phyloP scores from a whole-genome alignment of 2,888 invertebrate genomes.

The Colostygia pectinataria region DNA sequence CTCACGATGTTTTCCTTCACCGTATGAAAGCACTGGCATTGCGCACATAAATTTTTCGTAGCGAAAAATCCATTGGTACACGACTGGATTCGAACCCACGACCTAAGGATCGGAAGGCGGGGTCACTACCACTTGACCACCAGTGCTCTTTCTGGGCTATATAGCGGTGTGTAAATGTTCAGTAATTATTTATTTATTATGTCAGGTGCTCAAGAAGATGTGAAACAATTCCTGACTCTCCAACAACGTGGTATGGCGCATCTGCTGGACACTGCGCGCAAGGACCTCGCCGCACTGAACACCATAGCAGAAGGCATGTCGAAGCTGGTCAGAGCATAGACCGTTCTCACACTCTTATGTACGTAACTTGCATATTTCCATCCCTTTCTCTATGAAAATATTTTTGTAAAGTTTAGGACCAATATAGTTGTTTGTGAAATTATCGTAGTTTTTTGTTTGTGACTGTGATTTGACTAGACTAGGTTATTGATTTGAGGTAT shows the following conservation, averaged over 20 bases:
- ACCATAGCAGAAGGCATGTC: slow-evolving; percentile 91
- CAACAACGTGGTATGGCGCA: slow-evolving; percentile 96
- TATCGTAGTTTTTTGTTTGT: slow-evolving; percentile 2
- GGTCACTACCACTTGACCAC: too few species aligned
- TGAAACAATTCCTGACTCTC: slow-evolving; percentile 90
- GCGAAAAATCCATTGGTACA: too few species aligned
- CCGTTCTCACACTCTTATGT: slow-evolving; percentile 7
- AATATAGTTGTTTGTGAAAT: slow-evolving; percentile 7
- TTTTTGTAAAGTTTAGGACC: slow-evolving; percentile 12
- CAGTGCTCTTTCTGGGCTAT: too few species aligned
- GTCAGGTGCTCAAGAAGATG: slow-evolving; percentile 85
- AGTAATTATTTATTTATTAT: too few species aligned
- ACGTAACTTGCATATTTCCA: slow-evolving; percentile 11
- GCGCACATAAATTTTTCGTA: too few species aligned
- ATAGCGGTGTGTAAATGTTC: too few species aligned
- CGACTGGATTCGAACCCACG: too few species aligned
- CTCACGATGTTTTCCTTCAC: too few species aligned
- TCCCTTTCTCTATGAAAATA: slow-evolving; percentile 2
- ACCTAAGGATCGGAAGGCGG: too few species aligned
- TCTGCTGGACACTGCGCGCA: slow-evolving; percentile 91
- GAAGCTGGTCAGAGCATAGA: slow-evolving; percentile 74
- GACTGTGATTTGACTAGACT: too few species aligned
- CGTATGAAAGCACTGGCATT: too few species aligned
- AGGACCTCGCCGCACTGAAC: slow-evolving; percentile 90
- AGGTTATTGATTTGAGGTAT: too few species aligned